Evolutionary conservation across 2,888 invertebrate genomes (phyloP).

Genomic region (Cosmopolites sordidus): DNA sequence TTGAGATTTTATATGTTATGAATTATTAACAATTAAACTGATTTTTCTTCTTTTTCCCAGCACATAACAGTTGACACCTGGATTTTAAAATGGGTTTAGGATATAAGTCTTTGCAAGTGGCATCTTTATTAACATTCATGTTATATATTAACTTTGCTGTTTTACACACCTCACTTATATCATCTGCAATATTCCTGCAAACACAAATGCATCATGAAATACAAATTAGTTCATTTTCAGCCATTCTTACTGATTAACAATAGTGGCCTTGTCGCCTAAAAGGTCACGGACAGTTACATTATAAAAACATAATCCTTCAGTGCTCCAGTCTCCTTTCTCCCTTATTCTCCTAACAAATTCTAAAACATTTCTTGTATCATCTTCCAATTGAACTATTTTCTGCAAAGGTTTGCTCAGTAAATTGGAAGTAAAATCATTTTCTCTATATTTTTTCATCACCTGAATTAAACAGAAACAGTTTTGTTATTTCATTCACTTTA

Average conservation of each 20-base stretch:
- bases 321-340: constrained; percentile 45
- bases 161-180: constrained; percentile 22
- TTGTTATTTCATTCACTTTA: not conserved
- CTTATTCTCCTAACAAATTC: constrained; percentile 49
- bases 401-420: constrained; percentile 41
- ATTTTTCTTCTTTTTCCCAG: too few species aligned
- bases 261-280: constrained; percentile 27
- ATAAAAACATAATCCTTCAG: constrained; percentile 47
- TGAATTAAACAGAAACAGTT: constrained; percentile 29
- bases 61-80: too few species aligned
- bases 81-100: too few species aligned
- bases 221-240: not conserved
- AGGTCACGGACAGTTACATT: constrained; percentile 47
- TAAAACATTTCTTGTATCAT: constrained; percentile 47
- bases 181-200: not conserved
- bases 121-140: too few species aligned
- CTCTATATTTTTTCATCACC: constrained; percentile 45
- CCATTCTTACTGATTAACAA: not conserved
- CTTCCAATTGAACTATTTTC: constrained; percentile 40
- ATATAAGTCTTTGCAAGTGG: too few species aligned
- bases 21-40: too few species aligned
- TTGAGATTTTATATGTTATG: too few species aligned
- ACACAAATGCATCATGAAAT: not conserved
- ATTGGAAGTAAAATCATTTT: constrained; percentile 38
- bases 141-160: too few species aligned